Evolutionary conservation across 2,113 vertebrate species (phyloP).

Genomic region (Psammodynastes pulverulentus): DNA sequence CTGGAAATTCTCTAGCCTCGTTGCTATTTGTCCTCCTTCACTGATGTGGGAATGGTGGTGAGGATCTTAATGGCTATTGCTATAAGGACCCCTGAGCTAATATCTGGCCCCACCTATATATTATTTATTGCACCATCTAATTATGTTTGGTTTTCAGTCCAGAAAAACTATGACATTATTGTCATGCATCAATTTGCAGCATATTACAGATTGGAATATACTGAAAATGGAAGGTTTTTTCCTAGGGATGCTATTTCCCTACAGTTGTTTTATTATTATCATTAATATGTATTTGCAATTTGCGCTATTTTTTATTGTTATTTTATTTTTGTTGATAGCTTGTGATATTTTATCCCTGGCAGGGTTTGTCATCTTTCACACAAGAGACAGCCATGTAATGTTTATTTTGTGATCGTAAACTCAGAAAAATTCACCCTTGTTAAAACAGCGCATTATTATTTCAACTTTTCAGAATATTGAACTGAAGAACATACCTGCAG

Average conservation of each 20-base stretch:
- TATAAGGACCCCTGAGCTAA: not conserved
- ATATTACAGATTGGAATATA: not conserved
- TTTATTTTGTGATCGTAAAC: constrained; percentile 22
- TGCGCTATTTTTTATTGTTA: not conserved
- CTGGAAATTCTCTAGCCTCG: not conserved
- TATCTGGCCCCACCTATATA: not conserved
- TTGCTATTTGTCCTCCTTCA: not conserved
- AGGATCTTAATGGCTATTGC: not conserved
- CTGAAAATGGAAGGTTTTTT: not conserved
- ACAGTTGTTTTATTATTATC: not conserved
- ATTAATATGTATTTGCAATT: not conserved
- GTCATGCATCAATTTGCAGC: not conserved
- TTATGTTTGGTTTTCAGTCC: rapidly evolving
- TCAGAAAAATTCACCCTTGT: constrained; percentile 14
- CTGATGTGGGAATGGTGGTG: not conserved
- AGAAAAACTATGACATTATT: not conserved
- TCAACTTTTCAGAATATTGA: constrained; percentile 71
- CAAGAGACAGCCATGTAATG: not conserved
- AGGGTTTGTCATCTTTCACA: not conserved
- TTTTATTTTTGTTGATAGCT: not conserved
- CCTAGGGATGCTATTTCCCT: not conserved
- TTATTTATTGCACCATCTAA: not conserved
- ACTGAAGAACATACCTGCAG: constrained; percentile 51
- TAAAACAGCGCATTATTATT: constrained; percentile 22
- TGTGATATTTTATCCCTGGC: not conserved